These are phyloP conservation scores for Athene cunicularia DNA, from an alignment of 2,113 vertebrate species.

Conservation along the genomic window DNA sequence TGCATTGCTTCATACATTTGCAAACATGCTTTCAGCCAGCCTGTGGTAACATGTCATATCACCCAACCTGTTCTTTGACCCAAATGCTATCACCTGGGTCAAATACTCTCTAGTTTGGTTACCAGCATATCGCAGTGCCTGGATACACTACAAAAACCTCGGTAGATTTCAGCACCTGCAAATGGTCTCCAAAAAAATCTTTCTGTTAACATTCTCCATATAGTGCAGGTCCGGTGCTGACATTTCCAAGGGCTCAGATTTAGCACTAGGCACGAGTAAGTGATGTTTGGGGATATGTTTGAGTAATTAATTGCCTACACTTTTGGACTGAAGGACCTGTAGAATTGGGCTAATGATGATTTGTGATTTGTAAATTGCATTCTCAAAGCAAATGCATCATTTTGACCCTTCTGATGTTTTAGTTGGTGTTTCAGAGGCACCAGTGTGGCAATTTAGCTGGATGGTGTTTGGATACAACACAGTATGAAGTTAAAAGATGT, in stretches of 20 bases:
- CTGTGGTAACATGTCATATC: background rate
- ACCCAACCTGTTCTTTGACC: conserved; percentile 47
- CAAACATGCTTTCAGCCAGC: background rate
- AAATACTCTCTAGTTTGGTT: conserved; percentile 40
- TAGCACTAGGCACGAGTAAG: background rate
- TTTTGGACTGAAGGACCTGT: background rate
- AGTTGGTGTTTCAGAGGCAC: background rate
- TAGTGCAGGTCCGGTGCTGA: background rate
- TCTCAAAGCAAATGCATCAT: background rate
- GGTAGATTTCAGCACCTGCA: conserved; percentile 36
- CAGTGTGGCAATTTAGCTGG: background rate
- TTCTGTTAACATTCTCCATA: conserved; percentile 40
- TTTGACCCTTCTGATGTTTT: background rate
- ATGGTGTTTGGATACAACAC: background rate
- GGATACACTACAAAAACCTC: background rate
- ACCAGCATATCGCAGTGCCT: background rate
- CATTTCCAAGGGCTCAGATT: background rate
- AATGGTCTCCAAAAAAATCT: conserved; percentile 19
- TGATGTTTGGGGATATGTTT: background rate
- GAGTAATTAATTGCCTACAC: background rate
- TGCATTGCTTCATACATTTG: background rate
- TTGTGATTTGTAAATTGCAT: background rate
- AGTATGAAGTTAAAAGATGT: background rate
- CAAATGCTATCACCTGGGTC: background rate
- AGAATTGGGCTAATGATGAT: background rate